Percentiles rank a stretch among this genome's conserved stretches.
phyloP scores from a whole-genome alignment of 2,797 vertebrate genomes.

The Enteromius unitaeniatus region DNA sequence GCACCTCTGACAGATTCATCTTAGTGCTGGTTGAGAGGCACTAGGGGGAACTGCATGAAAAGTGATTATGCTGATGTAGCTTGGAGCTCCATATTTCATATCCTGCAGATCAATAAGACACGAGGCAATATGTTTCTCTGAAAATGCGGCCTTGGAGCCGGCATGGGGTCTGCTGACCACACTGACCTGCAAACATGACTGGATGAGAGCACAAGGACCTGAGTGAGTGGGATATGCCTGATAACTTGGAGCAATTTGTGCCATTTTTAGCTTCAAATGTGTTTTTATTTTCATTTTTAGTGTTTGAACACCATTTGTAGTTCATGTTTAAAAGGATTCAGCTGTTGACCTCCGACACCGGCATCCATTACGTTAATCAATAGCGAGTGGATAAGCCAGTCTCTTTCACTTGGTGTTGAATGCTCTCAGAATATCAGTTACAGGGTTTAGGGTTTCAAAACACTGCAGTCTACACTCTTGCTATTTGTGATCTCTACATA shows the following conservation, averaged over 20 bases:
- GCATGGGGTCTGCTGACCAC: conserved; percentile 3
- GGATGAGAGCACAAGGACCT: conserved; percentile 8
- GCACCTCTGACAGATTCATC: conserved; percentile 45
- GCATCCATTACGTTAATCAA: conserved; percentile 44
- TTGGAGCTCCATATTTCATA: conserved; percentile 51
- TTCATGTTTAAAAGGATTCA: conserved; percentile 48
- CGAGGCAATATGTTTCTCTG: conserved; percentile 50
- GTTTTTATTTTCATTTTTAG: neutral
- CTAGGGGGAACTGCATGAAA: conserved; percentile 51
- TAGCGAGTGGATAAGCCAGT: conserved; percentile 40
- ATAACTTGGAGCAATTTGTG: conserved; percentile 6
- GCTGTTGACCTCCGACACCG: conserved; percentile 38
- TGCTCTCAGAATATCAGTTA: conserved; percentile 45
- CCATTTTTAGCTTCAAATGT: conserved; percentile 5
- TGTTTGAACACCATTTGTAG: conserved; percentile 18
- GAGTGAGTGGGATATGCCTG: conserved; percentile 2
- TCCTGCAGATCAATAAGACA: conserved; percentile 55
- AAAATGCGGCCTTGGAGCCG: conserved; percentile 48
- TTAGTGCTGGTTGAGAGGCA: conserved; percentile 49
- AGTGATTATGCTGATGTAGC: conserved; percentile 49
- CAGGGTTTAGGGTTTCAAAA: conserved; percentile 47
- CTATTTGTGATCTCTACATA: conserved; percentile 29
- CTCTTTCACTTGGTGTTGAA: conserved; percentile 40
- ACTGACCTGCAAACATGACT: conserved; percentile 3
- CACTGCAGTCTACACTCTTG: conserved; percentile 6